Percentiles rank a stretch among this genome's conserved stretches.
Conservation (phyloP, 2,797 vertebrate species). For the Calcarius lapponicus region DNA sequence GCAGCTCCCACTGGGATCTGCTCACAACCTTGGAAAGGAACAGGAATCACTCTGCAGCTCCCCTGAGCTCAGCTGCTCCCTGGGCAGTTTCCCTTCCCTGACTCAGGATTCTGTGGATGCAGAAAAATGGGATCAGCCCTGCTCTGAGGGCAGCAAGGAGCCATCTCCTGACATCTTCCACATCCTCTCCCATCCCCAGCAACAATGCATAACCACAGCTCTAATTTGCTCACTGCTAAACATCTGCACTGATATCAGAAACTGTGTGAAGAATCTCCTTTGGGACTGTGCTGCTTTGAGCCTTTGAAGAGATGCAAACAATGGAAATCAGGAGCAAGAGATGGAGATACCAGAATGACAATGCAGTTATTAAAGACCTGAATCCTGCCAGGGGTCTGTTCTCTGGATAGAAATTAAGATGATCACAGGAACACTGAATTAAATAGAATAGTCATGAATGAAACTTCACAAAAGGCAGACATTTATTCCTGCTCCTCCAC, state of each 20-base stretch:
- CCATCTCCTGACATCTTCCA: neutral
- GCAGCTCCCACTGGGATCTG: neutral
- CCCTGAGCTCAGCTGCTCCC: neutral
- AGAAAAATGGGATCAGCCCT: neutral
- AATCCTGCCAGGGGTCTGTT: neutral
- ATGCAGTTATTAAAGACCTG: neutral
- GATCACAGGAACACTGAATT: neutral
- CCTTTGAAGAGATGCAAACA: constrained; percentile 22
- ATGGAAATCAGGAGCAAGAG: neutral
- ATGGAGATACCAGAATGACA: neutral
- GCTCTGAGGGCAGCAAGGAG: neutral
- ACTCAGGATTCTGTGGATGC: neutral
- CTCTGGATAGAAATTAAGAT: neutral
- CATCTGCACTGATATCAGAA: neutral
- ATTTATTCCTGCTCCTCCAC: neutral
- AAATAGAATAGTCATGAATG: neutral
- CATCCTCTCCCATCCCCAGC: neutral
- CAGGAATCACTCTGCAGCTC: neutral
- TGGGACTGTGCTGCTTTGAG: neutral
- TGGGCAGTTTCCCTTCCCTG: neutral
- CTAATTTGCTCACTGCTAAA: neutral
- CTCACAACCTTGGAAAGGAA: neutral
- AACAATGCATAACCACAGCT: neutral
- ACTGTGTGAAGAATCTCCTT: neutral
- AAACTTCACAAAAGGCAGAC: neutral